Conservation (phyloP, 1,140 invertebrate genomes). For the Drosophila elegans region DNA sequence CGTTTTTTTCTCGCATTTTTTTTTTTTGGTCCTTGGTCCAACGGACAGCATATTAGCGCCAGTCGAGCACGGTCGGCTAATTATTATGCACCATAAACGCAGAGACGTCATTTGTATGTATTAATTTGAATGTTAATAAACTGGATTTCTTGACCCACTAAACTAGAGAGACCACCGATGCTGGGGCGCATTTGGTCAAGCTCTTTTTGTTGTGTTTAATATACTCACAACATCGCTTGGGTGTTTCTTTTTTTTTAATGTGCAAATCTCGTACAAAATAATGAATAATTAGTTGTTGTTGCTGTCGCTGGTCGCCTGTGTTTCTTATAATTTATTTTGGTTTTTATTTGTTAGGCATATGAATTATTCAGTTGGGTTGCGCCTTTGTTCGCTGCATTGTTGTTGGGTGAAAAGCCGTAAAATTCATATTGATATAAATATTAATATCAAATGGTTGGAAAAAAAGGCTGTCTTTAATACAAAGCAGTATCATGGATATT, state of each 20-base stretch:
- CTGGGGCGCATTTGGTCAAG: constrained; percentile 56
- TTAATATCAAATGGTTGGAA: constrained; percentile 53
- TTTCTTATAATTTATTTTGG: constrained; percentile 80
- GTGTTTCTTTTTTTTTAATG: constrained; percentile 41
- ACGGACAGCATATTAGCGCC: constrained; percentile 40
- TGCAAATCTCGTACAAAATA: constrained; percentile 78
- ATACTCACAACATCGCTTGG: background rate
- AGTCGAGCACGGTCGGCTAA: constrained; percentile 49
- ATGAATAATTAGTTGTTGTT: constrained; percentile 75
- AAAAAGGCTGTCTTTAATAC: constrained; percentile 17
- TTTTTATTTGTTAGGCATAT: constrained; percentile 74
- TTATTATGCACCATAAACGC: constrained; percentile 80
- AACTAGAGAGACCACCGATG: constrained; percentile 70
- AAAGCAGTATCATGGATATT: constrained; percentile 47
- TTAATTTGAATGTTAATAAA: constrained; percentile 84
- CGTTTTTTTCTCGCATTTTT: constrained; percentile 38
- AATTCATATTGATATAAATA: constrained; percentile 74
- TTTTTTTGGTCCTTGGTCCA: constrained; percentile 53
- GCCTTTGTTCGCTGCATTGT: constrained; percentile 51
- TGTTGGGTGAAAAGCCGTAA: constrained; percentile 58
- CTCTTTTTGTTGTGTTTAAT: constrained; percentile 32
- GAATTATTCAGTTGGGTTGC: constrained; percentile 71
- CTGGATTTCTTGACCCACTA: constrained; percentile 84
- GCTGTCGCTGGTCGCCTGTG: constrained; percentile 24
- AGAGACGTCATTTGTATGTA: constrained; percentile 77